Evolutionary conservation across 2,888 invertebrate species (phyloP).

Genomic region (Listrodromus nycthemerus): DNA sequence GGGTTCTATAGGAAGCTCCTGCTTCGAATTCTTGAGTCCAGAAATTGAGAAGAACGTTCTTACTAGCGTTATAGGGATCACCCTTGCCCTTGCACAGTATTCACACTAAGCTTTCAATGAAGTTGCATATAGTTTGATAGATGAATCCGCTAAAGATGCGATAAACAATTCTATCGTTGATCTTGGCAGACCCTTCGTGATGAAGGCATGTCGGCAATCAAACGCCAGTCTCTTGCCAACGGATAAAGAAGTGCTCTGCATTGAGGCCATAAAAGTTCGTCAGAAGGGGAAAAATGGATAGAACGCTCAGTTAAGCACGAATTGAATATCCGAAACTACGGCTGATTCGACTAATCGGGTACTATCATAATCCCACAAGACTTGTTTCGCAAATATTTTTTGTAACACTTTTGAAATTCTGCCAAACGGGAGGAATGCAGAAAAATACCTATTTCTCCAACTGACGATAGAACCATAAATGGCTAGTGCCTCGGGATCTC

Average conservation of each 20-base stretch:
- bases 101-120: conserved; percentile 49
- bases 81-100: conserved; percentile 22
- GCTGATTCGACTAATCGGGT: conserved; percentile 54
- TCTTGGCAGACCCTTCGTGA: conserved; percentile 29
- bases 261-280: conserved; percentile 4
- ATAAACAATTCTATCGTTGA: conserved; percentile 38
- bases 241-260: conserved; percentile 3
- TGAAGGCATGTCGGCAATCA: conserved; percentile 39
- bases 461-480: conserved; percentile 50
- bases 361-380: conserved; percentile 54
- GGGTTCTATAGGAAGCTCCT: conserved; percentile 53
- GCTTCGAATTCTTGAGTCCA: conserved; percentile 48
- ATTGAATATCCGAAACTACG: conserved; percentile 53
- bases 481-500: conserved; percentile 56
- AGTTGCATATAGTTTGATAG: conserved; percentile 17
- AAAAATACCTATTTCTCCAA: conserved; percentile 62
- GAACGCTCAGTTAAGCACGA: conserved; percentile 1
- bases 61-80: conserved; percentile 27
- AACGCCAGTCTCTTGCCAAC: conserved; percentile 17
- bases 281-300: neutral
- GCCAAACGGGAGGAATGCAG: conserved; percentile 70
- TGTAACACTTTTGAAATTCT: conserved; percentile 64
- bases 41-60: conserved; percentile 44
- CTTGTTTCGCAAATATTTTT: conserved; percentile 59
- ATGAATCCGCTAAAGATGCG: conserved; percentile 56